Conservation (phyloP, 2,113 vertebrate species). For the Verasper variegatus region DNA sequence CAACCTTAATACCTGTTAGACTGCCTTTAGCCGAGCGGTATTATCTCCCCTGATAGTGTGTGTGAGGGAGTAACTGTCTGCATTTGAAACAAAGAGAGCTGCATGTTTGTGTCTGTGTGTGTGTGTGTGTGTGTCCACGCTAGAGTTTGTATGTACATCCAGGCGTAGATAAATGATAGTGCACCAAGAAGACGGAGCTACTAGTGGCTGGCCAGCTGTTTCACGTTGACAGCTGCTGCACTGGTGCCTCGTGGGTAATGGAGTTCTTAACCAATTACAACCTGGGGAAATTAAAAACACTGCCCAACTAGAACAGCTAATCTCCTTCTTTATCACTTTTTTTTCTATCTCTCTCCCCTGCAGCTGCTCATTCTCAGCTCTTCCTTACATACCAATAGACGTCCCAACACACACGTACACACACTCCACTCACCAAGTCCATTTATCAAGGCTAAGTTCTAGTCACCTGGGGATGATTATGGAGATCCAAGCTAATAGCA, state of each 20-base stretch:
- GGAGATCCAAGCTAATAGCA: slow-evolving; percentile 78
- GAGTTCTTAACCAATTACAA: slow-evolving; percentile 80
- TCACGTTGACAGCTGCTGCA: slow-evolving; percentile 72
- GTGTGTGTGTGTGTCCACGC: background rate
- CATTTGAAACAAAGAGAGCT: slow-evolving; percentile 14
- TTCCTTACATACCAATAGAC: slow-evolving; percentile 52
- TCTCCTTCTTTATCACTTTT: slow-evolving; percentile 63
- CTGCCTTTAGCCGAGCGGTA: slow-evolving; percentile 59
- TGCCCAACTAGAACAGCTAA: slow-evolving; percentile 69
- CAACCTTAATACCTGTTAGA: slow-evolving; percentile 63
- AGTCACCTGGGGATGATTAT: slow-evolving; percentile 79
- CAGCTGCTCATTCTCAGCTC: slow-evolving; percentile 67
- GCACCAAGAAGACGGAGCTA: slow-evolving; percentile 57
- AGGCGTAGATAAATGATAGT: slow-evolving; percentile 72
- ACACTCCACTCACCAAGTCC: slow-evolving; percentile 59
- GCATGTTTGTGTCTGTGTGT: background rate
- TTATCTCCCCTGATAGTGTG: slow-evolving; percentile 56
- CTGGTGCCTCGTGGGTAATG: slow-evolving; percentile 77
- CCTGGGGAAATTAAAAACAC: slow-evolving; percentile 79
- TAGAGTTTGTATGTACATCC: slow-evolving; percentile 27
- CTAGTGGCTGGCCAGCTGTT: slow-evolving; percentile 74
- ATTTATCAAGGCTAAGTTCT: slow-evolving; percentile 80
- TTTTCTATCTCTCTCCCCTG: slow-evolving; percentile 32
- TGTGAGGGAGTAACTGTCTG: slow-evolving; percentile 7
- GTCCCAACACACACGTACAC: slow-evolving; percentile 38